phyloP scores from a whole-genome alignment of 2,888 invertebrate genomes.

The Dynastes hyllus region DNA sequence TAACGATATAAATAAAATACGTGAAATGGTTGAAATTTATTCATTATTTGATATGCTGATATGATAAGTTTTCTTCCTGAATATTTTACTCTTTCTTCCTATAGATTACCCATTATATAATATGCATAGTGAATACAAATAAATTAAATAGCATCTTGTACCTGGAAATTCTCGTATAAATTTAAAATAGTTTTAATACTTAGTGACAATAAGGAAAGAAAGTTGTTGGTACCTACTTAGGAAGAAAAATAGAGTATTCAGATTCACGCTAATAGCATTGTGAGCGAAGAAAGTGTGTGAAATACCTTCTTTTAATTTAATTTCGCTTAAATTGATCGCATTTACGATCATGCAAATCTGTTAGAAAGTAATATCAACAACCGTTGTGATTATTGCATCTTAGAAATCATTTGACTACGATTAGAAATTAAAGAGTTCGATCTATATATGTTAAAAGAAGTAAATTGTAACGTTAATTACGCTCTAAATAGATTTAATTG shows the following conservation, averaged over 20 bases:
- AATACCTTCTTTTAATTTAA: not conserved
- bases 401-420: constrained; percentile 1
- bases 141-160: too few species aligned
- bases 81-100: too few species aligned
- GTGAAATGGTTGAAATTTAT: too few species aligned
- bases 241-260: not conserved
- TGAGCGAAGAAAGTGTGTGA: constrained; percentile 14
- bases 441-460: not conserved
- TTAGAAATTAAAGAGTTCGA: constrained; percentile 24
- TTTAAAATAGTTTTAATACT: too few species aligned
- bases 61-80: too few species aligned
- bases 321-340: constrained; percentile 2
- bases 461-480: constrained; percentile 7
- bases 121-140: too few species aligned
- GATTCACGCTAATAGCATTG: not conserved
- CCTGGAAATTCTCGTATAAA: too few species aligned
- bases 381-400: not conserved
- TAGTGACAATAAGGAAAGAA: constrained; percentile 13
- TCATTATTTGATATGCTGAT: too few species aligned
- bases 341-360: constrained; percentile 5
- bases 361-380: not conserved
- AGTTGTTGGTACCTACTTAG: not conserved
- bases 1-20: too few species aligned
- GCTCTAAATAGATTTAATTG: constrained; percentile 9
- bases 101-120: too few species aligned